Evolutionary conservation across 1,140 invertebrate species (phyloP).

Genomic region (Apocrypta bakeri): DNA sequence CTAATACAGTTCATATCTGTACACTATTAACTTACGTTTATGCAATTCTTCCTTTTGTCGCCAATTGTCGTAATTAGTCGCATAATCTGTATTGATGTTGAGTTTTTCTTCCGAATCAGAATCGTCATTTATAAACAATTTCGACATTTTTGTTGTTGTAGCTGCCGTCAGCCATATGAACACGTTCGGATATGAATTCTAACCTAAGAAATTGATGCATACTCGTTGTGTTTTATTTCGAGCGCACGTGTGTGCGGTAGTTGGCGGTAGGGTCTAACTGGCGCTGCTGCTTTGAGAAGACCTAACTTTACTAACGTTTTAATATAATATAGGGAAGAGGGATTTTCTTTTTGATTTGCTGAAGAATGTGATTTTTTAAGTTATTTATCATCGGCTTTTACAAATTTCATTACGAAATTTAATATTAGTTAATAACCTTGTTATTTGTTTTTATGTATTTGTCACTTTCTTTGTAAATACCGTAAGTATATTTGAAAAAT

Average conservation of each 20-base stretch:
- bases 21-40: slow-evolving; percentile 80
- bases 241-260: too few species aligned
- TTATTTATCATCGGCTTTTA: too few species aligned
- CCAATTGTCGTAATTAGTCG: slow-evolving; percentile 87
- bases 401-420: too few species aligned
- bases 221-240: too few species aligned
- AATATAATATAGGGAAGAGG: too few species aligned
- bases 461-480: background rate
- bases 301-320: too few species aligned
- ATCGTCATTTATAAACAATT: slow-evolving; percentile 70
- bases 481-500: background rate
- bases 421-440: background rate
- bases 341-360: too few species aligned
- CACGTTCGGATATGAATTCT: background rate
- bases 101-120: slow-evolving; percentile 73
- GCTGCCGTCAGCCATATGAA: background rate
- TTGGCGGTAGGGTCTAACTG: too few species aligned
- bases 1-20: slow-evolving; percentile 28
- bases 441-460: background rate
- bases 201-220: background rate
- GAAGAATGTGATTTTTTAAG: too few species aligned
- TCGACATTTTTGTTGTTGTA: slow-evolving; percentile 54
- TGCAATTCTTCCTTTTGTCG: slow-evolving; percentile 89
- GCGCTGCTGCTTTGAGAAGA: too few species aligned
- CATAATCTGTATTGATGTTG: slow-evolving; percentile 86